Evolutionary conservation across 2,888 invertebrate species (phyloP), one percentile per base, ranked within the genome.

Genomic region (Liposcelis brunnea): DNA sequence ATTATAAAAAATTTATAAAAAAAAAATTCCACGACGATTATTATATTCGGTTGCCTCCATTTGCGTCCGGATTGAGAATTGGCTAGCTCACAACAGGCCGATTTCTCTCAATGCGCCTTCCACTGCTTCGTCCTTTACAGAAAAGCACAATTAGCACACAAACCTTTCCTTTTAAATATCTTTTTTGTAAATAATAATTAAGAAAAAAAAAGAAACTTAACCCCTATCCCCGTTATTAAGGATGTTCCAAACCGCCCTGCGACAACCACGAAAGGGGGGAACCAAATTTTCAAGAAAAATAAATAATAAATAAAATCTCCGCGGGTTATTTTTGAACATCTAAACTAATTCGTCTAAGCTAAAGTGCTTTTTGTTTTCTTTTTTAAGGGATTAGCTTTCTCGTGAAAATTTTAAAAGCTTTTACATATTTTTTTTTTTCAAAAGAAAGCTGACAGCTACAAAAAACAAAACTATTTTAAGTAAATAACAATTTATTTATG

Each of bases 101-200:
- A 90, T 85, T 68, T 91, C 91, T 65, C 83, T 81, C 63, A 91
- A 81, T 63, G 89, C 85, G 62, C 82, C 84, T 69, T 90, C 89
- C 69, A 90, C 80, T 60, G 85, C 86, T 77, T 91, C 91, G 68
- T 91, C 90, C 90, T 84, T 72, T 58, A 42, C 31, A 44, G 14
- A 43, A 35, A 42, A 33, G 49, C 50, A 51, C 58, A 40, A 40
- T 40, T 40, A 35, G 15, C 26, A 26, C 26, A 4, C 26, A 6
- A 8, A 6, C 40, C 38, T 31, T 42, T 42, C 35, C 26, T 31
- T 48, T 34, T 48, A 19, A 12, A n/a, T 36, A 35, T 40, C 31
- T n/a, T 45, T 47, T 32, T 42, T 5, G n/a, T 26, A 26, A n/a
- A n/a, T n/a, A n/a, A n/a, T n/a, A n/a, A n/a, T n/a, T n/a, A n/a